Conservation (phyloP, 2,113 vertebrate genomes). For the Amia ocellicauda region DNA sequence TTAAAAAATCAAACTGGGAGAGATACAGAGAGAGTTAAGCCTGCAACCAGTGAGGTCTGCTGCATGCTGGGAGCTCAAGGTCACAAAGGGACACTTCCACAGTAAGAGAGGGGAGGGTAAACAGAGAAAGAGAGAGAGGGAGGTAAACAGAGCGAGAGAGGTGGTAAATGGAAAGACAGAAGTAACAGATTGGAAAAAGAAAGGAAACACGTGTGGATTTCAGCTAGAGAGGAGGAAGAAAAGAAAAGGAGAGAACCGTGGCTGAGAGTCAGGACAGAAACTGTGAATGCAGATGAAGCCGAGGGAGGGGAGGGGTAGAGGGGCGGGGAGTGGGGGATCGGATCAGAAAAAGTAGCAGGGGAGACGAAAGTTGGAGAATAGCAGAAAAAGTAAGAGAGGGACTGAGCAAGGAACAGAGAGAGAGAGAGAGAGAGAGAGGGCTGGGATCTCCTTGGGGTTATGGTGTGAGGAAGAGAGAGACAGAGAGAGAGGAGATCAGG, state of each 20-base stretch:
- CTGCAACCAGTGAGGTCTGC: conserved; percentile 25
- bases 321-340: conserved; percentile 23
- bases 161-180: conserved; percentile 1
- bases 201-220: conserved; percentile 5
- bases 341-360: conserved; percentile 10
- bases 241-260: not conserved
- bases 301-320: conserved; percentile 13
- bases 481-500: not conserved
- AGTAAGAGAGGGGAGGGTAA: not conserved
- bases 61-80: not conserved
- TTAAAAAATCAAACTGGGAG: too few species aligned
- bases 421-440: conserved; percentile 15
- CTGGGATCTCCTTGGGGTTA: not conserved
- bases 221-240: not conserved
- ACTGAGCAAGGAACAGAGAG: conserved; percentile 31
- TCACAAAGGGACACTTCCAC: conserved; percentile 8
- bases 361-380: not conserved
- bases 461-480: not conserved
- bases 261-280: conserved; percentile 26
- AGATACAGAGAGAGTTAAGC: conserved; percentile 34
- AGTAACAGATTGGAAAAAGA: conserved; percentile 1
- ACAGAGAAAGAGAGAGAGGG: conserved; percentile 37
- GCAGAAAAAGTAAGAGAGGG: conserved; percentile 18
- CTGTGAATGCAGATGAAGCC: conserved; percentile 3
- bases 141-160: not conserved